phyloP scores from a whole-genome alignment of 1,140 invertebrate species.

The Sinella curviseta region DNA sequence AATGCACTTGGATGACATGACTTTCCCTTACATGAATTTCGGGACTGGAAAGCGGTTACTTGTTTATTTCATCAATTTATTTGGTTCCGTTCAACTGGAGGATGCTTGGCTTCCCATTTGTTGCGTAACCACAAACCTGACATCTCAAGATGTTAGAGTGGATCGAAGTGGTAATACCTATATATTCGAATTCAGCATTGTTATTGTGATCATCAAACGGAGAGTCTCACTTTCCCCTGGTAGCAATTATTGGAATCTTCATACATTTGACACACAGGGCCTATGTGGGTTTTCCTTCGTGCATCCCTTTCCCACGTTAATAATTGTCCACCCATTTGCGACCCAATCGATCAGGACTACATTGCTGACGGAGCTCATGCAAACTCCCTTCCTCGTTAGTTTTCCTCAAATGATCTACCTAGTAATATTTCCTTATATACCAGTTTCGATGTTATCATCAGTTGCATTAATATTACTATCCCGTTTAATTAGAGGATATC shows the following conservation, averaged over 20 bases:
- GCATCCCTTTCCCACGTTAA: background rate
- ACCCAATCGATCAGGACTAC: slow-evolving; percentile 10
- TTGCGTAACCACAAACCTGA: slow-evolving; percentile 3
- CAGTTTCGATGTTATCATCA: background rate
- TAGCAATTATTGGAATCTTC: background rate
- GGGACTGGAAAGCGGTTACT: background rate
- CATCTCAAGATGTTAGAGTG: background rate
- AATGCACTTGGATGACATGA: background rate
- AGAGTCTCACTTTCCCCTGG: too few species aligned
- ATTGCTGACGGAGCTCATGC: slow-evolving; percentile 2
- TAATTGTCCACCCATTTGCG: background rate
- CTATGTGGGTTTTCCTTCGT: slow-evolving; percentile 11
- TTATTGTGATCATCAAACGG: too few species aligned
- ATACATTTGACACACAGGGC: background rate
- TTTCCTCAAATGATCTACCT: background rate
- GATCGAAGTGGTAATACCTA: background rate
- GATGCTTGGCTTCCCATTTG: background rate
- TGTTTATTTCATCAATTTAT: background rate
- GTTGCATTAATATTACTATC: background rate
- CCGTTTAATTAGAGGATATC: slow-evolving; percentile 4
- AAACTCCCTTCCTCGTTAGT: background rate
- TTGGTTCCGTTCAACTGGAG: background rate
- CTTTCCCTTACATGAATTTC: background rate
- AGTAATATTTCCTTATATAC: too few species aligned
- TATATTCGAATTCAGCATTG: too few species aligned